Evolutionary conservation across 2,113 vertebrate species (phyloP), one percentile per base, ranked within the genome.

Genomic region (Acrocephalus arundinaceus): DNA sequence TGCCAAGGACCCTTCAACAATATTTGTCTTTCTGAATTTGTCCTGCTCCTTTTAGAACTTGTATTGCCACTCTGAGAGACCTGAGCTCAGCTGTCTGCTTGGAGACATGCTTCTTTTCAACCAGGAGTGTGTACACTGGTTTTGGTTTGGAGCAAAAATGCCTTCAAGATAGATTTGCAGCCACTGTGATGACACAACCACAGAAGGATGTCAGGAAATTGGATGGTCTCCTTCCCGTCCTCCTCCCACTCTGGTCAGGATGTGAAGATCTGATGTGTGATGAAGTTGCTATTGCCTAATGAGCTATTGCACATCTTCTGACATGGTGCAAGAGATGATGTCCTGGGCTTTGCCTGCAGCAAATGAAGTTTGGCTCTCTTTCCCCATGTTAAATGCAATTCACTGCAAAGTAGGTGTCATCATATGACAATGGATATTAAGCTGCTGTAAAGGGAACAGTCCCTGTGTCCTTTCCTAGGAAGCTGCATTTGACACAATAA

Each of bases 271-370:
- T 19, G 5, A n/a, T 24, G 41, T 4, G 1, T 71, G 88, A 90
- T 76, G 57, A 74, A 86, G 79, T 17, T 78, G 52, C 86, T 90
- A 6, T 92, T 94, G 93, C 93, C 35, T 75, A 94, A 95, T 21
- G 68, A 84, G 70, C 33, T 92, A 72, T 89, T 94, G 75, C 62
- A 71, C 65, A 63, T 51, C 62, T 39, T 33, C 83, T 59, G 55
- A 75, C 49, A 58, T 45, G 61, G 83, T 59, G 72, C 88, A 75
- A 91, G 76, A 33, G 15, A 78, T 63, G 57, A 28, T 65, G 84
- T 74, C 86, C 84, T 75, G 65, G 33, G 63, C 61, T 77, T 91
- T 72, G 80, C 77, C 81, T 91, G 84, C 61, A 89, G 93, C 93
- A 92, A 81, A 31, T n/a, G 33, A 51, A 95, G 33, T 27, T 78